phyloP scores from a whole-genome alignment of 2,113 vertebrate species.

The Microcebus griseorufus region DNA sequence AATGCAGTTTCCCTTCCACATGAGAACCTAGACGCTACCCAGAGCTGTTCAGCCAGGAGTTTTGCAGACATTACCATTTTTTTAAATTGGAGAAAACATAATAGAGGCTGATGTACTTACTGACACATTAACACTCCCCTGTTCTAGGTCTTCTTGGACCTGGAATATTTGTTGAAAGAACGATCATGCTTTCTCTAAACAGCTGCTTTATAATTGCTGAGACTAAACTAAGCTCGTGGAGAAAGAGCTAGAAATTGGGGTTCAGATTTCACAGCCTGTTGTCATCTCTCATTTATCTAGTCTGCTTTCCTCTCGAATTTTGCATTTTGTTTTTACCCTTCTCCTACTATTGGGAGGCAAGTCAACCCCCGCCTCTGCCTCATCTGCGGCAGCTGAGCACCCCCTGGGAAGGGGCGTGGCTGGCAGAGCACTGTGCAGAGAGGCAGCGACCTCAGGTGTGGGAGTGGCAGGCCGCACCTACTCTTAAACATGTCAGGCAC shows the following conservation, averaged over 20 bases:
- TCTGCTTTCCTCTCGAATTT: background rate
- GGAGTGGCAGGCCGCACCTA: background rate
- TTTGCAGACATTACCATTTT: background rate
- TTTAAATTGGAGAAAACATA: background rate
- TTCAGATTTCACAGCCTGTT: background rate
- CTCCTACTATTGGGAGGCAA: background rate
- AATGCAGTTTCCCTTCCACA: too few species aligned
- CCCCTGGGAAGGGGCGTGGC: background rate
- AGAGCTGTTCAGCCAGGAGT: background rate
- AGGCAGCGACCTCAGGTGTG: background rate
- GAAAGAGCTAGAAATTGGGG: background rate
- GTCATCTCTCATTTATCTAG: background rate
- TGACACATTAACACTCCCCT: background rate
- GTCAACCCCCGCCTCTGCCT: background rate
- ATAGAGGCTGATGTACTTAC: background rate
- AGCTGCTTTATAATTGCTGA: background rate
- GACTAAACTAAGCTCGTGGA: background rate
- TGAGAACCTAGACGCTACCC: background rate
- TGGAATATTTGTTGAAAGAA: background rate
- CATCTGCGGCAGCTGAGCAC: background rate
- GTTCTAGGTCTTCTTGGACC: background rate
- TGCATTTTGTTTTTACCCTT: background rate
- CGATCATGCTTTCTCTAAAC: background rate
- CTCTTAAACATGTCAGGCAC: background rate
- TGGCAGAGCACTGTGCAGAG: background rate